Base-by-base conservation (phyloP, 2,797 vertebrate species). In the Anabas testudineus region DNA sequence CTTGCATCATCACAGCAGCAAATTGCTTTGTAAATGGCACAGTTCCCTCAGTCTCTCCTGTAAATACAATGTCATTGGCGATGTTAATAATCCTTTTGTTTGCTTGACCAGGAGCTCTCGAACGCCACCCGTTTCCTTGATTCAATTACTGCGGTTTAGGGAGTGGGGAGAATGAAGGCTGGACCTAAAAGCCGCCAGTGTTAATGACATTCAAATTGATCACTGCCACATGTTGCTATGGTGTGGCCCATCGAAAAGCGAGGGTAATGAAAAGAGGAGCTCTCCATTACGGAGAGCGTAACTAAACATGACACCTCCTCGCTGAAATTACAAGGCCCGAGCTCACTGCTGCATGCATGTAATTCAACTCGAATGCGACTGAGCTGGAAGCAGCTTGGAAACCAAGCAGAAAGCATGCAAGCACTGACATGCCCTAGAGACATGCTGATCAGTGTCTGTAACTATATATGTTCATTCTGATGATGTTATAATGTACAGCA, bases 141-240 rank as follows among this genome's bases (percentile, higher is more conserved):
- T 93, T 93, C 85, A 94, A 92, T 93, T 92, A 93, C 78, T 10
- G 76, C 46, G 79, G 85, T 85, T 91, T 84, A 76, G 81, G 82
- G 80, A 88, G 85, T 66, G 85, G 81, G 61, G 81, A 84, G 86
- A 87, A 90, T 84, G 78, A 82, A 85, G 80, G 78, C 81, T 3
- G 82, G 78, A 82, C 89, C 88, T 85, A 77, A 74, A 82, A 81
- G 86, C 73, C 78, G 64, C 62, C 65, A 19, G 84, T 88, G 89
- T 90, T 94, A 93, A 94, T 92, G 90, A 92, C 88, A 92, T 93
- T 92, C 89, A 91, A 92, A 94, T 91, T 91, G 93, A 91, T 93
- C 86, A 86, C 83, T 67, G 93, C 87, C 84, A 87, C 88, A 87
- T 86, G 86, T 89, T 88, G 88, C 83, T 53, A 58, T 71, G 78